A percentile compares a stretch with the other conserved stretches of the same genome.
phyloP scores from a whole-genome alignment of 2,888 invertebrate species.

The Volucella zonaria region DNA sequence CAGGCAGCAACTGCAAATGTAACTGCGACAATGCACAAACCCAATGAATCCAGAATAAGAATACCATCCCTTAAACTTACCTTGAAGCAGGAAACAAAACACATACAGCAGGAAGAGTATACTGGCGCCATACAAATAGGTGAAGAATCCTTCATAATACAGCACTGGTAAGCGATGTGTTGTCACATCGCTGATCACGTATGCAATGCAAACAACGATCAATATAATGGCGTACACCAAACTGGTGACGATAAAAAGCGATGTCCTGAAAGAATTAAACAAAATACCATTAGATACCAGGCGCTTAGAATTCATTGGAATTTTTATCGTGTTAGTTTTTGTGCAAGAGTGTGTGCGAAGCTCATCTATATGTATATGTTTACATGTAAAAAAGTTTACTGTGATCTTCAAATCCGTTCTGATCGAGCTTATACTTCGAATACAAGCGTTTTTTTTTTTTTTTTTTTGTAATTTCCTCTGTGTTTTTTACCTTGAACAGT shows the following conservation, averaged over 20 bases:
- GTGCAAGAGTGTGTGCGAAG: constrained; percentile 63
- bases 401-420: constrained; percentile 36
- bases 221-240: constrained; percentile 97
- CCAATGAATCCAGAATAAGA: not conserved
- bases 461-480: not conserved
- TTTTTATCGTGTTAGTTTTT: constrained; percentile 37
- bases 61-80: constrained; percentile 81
- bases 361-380: constrained; percentile 32
- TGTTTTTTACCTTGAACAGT: constrained; percentile 58
- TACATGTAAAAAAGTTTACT: not conserved
- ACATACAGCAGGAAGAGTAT: constrained; percentile 96
- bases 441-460: constrained; percentile 3
- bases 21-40: not conserved
- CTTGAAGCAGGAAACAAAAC: constrained; percentile 95
- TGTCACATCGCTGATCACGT: constrained; percentile 96
- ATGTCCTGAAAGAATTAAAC: constrained; percentile 86
- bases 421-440: constrained; percentile 24
- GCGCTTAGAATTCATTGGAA: not conserved
- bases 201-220: constrained; percentile 95
- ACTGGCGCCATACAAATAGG: constrained; percentile 95
- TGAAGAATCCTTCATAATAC: constrained; percentile 98
- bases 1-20: not conserved
- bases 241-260: constrained; percentile 96
- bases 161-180: constrained; percentile 95
- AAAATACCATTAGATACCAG: constrained; percentile 58